Conservation (phyloP, 2,888 invertebrate species). For the Mesopsocus fuscifrons region DNA sequence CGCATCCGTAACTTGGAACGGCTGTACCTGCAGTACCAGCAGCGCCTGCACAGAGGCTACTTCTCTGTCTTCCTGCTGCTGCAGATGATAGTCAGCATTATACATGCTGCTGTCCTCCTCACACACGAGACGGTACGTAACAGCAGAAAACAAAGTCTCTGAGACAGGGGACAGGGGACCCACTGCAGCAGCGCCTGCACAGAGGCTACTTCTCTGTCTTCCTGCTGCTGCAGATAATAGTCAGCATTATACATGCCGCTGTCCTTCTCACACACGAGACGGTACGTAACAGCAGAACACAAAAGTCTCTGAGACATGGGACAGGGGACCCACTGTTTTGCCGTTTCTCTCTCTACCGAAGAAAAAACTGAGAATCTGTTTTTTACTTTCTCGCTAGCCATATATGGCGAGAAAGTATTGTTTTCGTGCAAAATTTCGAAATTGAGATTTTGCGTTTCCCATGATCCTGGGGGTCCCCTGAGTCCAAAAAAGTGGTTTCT, state of each 20-base stretch:
- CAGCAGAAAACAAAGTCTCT: constrained; percentile 22
- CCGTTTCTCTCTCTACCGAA: too few species aligned
- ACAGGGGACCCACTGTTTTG: too few species aligned
- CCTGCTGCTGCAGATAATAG: constrained; percentile 43
- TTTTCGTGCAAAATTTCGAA: too few species aligned
- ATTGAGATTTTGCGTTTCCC: too few species aligned
- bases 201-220: constrained; percentile 61
- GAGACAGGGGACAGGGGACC: too few species aligned
- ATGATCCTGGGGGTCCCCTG: too few species aligned
- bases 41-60: constrained; percentile 56
- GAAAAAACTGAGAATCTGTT: too few species aligned
- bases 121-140: constrained; percentile 26
- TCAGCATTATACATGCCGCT: constrained; percentile 40
- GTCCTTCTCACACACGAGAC: constrained; percentile 33
- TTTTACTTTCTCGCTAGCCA: too few species aligned
- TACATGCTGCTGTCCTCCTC: constrained; percentile 38
- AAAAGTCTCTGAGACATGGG: too few species aligned
- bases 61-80: constrained; percentile 55
- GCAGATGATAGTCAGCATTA: constrained; percentile 40
- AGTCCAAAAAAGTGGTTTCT: too few species aligned
- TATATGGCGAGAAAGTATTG: too few species aligned
- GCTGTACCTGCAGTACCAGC: constrained; percentile 53
- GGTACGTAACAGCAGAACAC: constrained; percentile 23
- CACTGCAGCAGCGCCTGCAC: constrained; percentile 55
- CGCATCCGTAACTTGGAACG: constrained; percentile 52